Evolutionary conservation across 2,797 vertebrate species (phyloP).

Genomic region (Liasis olivaceus): DNA sequence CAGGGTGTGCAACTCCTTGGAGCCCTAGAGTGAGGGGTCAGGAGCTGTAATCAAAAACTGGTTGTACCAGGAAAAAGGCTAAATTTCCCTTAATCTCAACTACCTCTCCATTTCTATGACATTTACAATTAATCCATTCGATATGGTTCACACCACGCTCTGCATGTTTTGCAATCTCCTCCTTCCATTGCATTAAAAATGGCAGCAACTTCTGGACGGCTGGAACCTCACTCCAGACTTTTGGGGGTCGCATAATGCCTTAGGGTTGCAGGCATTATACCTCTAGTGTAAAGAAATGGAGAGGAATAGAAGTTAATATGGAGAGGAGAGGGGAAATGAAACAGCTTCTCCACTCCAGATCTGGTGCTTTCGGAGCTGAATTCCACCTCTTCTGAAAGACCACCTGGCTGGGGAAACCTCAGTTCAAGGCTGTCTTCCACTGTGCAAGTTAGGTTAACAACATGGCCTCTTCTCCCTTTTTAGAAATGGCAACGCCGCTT

Average conservation of each 20-base stretch:
- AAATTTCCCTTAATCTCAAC: not conserved
- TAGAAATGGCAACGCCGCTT: conserved; percentile 99
- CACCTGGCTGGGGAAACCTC: not conserved
- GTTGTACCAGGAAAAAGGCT: not conserved
- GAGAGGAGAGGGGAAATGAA: not conserved
- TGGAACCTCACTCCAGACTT: not conserved
- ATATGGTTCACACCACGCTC: not conserved
- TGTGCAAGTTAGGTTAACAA: not conserved
- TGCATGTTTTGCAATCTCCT: not conserved
- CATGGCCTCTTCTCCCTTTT: not conserved
- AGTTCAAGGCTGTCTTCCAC: not conserved
- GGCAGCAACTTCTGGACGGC: not conserved
- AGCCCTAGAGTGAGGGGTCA: not conserved
- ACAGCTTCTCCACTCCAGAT: not conserved
- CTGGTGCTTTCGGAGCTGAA: not conserved
- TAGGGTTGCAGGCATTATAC: not conserved
- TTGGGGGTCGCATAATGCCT: not conserved
- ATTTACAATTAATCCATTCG: not conserved
- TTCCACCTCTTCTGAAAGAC: not conserved
- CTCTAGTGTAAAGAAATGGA: not conserved
- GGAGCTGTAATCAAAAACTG: not conserved
- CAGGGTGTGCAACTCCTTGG: not conserved
- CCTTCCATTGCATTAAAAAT: not conserved
- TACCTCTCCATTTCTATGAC: not conserved
- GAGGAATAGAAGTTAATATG: not conserved